phyloP scores from a whole-genome alignment of 1,140 invertebrate species.

The Drosophila obscura region DNA sequence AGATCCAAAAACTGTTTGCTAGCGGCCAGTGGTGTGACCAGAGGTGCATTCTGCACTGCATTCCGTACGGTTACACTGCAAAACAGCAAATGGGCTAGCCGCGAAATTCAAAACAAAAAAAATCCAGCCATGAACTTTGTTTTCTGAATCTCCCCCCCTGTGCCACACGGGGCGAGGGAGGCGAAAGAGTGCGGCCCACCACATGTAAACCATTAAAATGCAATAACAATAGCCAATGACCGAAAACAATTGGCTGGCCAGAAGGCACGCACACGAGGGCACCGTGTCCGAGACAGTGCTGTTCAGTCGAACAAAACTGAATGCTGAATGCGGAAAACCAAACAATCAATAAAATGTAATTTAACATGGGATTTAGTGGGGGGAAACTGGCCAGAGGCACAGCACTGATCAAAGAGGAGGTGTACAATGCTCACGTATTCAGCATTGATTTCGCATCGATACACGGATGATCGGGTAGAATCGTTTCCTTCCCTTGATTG shows the following conservation, averaged over 20 bases:
- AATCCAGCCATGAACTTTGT: too few relatives aligned
- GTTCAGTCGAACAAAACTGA: conserved; percentile 13
- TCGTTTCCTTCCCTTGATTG: conserved; percentile 50
- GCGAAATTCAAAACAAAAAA: too few relatives aligned
- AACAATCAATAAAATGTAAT: neutral
- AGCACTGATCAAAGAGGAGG: neutral
- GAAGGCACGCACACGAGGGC: conserved; percentile 6
- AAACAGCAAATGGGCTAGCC: too few relatives aligned
- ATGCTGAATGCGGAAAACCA: conserved; percentile 5
- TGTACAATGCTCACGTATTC: conserved; percentile 22
- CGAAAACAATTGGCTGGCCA: conserved; percentile 21
- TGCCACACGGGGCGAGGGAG: neutral
- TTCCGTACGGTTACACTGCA: too few relatives aligned
- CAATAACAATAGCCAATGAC: conserved; percentile 40
- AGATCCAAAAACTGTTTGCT: too few relatives aligned
- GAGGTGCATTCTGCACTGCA: too few relatives aligned
- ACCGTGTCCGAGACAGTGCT: neutral
- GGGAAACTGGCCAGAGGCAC: conserved; percentile 4
- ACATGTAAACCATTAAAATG: conserved; percentile 52
- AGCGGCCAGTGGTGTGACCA: too few relatives aligned
- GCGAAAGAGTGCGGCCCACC: conserved; percentile 17
- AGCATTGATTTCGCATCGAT: conserved; percentile 22
- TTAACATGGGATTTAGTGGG: neutral
- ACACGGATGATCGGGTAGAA: neutral
- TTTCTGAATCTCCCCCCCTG: too few relatives aligned